Base-by-base conservation (phyloP, 2,888 invertebrate species). In the Teleogryllus oceanicus region DNA sequence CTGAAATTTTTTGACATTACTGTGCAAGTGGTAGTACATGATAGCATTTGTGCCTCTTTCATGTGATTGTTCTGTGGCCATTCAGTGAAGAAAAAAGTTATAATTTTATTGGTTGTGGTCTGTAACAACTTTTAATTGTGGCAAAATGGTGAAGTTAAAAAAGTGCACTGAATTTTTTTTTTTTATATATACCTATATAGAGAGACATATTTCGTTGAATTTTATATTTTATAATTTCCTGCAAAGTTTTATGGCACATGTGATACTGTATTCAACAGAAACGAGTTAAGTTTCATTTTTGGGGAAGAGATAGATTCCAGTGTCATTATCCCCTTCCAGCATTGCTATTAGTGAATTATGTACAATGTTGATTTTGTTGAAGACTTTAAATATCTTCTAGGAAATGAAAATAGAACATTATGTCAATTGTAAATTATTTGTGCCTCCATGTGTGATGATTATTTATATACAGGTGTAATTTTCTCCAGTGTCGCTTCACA, bases 171-270 rank as follows among this genome's bases (percentile, higher is more conserved):
- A 62, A 18, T 3, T 62, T 62, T 18, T 62, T 62, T 62, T 62
- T 12, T 62, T 8, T 37, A 37, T 37, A 37, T 8, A 8, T 37
- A 37, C n/a, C n/a, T 37, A 37, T 37, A 37, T 5, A 37, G 16
- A 62, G 13, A 62, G n/a, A 62, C 16, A 18, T 62, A 18, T 62
- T 62, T 62, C 62, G 13, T 62, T 62, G 13, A 18, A 62, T 62
- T 13, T 62, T 62, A 62, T 62, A 62, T 62, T 62, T 62, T 18
- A 62, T 62, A 13, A 18, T 62, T 62, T 62, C 16, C 62, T 62
- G 62, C 62, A 62, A 62, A 62, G 62, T 62, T 62, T 62, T 62
- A 62, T 62, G 62, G 62, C 62, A 62, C 62, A 62, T 62, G 62
- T 62, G n/a, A 62, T 62, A 37, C 37, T 62, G 62, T 62, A 18